phyloP scores from a whole-genome alignment of 2,888 invertebrate species.

The Pseudeuparius sepicola region DNA sequence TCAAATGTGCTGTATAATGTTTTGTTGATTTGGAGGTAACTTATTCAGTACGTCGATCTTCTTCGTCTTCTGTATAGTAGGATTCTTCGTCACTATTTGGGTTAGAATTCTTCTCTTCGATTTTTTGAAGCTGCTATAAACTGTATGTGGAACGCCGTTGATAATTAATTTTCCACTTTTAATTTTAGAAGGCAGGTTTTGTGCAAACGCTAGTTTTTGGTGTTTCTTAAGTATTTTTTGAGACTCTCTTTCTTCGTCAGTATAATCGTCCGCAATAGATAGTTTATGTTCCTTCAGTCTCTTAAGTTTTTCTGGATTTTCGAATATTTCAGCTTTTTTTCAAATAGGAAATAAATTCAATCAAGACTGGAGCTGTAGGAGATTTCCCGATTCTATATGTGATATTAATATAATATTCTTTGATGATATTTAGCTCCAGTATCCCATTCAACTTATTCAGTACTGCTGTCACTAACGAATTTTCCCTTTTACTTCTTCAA shows the following conservation, averaged over 20 bases:
- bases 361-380: not conserved
- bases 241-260: not conserved
- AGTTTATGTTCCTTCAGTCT: constrained; percentile 9
- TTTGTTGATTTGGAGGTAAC: too few relatives aligned
- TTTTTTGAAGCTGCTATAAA: too few relatives aligned
- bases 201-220: not conserved
- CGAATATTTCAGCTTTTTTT: not conserved
- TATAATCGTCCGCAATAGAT: constrained; percentile 2
- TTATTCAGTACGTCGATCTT: too few relatives aligned
- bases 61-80: too few relatives aligned
- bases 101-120: too few relatives aligned
- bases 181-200: constrained; percentile 1
- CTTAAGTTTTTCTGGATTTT: constrained; percentile 3
- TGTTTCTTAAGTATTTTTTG: constrained; percentile 2
- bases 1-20: too few relatives aligned
- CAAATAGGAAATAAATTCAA: not conserved
- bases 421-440: not conserved
- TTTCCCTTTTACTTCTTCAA: too few relatives aligned
- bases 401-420: not conserved
- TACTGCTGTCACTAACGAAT: too few relatives aligned
- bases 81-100: too few relatives aligned
- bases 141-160: too few relatives aligned
- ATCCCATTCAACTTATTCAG: not conserved
- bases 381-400: not conserved
- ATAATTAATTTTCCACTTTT: not conserved